These are phyloP conservation scores for Solea solea DNA, from an alignment of 2,113 vertebrate species.

Conservation along the genomic window DNA sequence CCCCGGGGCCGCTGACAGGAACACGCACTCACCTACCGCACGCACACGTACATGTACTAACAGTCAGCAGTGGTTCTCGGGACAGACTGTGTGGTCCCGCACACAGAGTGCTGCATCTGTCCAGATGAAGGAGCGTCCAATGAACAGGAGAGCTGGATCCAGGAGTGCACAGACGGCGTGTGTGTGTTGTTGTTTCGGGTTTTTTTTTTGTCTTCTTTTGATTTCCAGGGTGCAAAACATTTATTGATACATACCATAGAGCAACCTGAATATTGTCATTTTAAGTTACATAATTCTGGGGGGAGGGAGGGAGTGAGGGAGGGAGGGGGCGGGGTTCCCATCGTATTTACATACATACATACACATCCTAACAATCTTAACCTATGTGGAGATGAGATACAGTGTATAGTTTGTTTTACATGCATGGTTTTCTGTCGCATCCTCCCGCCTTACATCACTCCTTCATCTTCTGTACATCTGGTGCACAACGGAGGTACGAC, in stretches of 20 bases:
- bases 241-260: slow-evolving; percentile 77
- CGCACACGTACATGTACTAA: slow-evolving; percentile 37
- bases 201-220: slow-evolving; percentile 30
- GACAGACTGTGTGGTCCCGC: slow-evolving; percentile 69
- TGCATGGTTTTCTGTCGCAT: slow-evolving; percentile 68
- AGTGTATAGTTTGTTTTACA: slow-evolving; percentile 75
- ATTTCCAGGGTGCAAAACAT: slow-evolving; percentile 78
- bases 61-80: slow-evolving; percentile 56
- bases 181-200: slow-evolving; percentile 12
- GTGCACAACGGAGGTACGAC: slow-evolving; percentile 64
- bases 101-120: slow-evolving; percentile 62
- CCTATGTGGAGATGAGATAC: slow-evolving; percentile 69
- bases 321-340: slow-evolving; percentile 28
- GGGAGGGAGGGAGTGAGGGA: slow-evolving; percentile 36
- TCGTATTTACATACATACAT: slow-evolving; percentile 81
- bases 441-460: slow-evolving; percentile 54
- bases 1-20: slow-evolving; percentile 43
- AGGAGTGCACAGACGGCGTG: slow-evolving; percentile 44
- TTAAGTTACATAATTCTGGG: slow-evolving; percentile 72
- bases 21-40: slow-evolving; percentile 1
- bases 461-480: slow-evolving; percentile 58
- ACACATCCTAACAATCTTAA: slow-evolving; percentile 75
- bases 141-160: slow-evolving; percentile 56
- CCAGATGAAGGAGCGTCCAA: slow-evolving; percentile 53
- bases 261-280: slow-evolving; percentile 78